A percentile compares a stretch with the other conserved stretches of the same genome.
Evolutionary conservation across 2,888 invertebrate species (phyloP).

Genomic region (Diogma glabrata): DNA sequence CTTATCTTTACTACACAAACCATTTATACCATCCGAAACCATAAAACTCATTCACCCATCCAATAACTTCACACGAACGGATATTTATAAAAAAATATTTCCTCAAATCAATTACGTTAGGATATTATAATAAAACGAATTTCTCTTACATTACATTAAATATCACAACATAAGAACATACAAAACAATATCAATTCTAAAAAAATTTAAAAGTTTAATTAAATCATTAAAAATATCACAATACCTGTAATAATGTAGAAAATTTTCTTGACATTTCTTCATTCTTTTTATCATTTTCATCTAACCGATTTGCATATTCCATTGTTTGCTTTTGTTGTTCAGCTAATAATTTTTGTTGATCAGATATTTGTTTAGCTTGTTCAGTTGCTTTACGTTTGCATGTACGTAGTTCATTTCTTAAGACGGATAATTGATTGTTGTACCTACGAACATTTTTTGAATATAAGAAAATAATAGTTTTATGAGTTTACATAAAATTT

Average conservation of each 20-base stretch:
- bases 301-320: slow-evolving; percentile 73
- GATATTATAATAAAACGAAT: too few relatives aligned
- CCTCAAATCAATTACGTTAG: too few relatives aligned
- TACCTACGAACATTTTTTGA: background rate
- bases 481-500: too few relatives aligned
- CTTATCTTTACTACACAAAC: too few relatives aligned
- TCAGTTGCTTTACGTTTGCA: slow-evolving; percentile 74
- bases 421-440: slow-evolving; percentile 61
- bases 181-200: too few relatives aligned
- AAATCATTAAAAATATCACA: background rate
- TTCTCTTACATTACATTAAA: background rate
- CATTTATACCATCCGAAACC: too few relatives aligned
- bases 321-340: slow-evolving; percentile 65
- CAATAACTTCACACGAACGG: too few relatives aligned
- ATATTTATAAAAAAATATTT: too few relatives aligned
- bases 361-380: slow-evolving; percentile 73
- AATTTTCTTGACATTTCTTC: slow-evolving; percentile 83
- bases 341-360: slow-evolving; percentile 59
- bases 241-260: slow-evolving; percentile 69
- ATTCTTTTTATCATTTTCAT: slow-evolving; percentile 83
- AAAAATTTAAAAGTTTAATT: background rate
- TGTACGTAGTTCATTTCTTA: slow-evolving; percentile 65
- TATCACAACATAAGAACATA: too few relatives aligned
- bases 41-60: too few relatives aligned
- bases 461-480: too few relatives aligned